Base-by-base conservation (phyloP, 2,797 vertebrate species). In the Telmatherina bonti region DNA sequence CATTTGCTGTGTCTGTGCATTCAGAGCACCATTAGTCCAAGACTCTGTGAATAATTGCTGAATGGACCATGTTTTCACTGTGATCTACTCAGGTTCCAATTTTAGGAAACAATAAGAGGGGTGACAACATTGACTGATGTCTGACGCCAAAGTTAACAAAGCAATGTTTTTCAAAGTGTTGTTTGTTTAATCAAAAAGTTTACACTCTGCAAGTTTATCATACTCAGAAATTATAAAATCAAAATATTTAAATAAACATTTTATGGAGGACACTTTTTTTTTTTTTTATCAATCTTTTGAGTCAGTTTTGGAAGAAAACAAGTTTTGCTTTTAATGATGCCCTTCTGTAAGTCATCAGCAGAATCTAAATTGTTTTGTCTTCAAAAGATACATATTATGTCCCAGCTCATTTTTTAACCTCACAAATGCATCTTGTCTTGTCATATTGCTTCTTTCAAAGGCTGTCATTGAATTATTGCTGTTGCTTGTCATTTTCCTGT, bases 21-120 rank as follows among this genome's bases (percentile, higher is more conserved):
- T 86, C 86, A 78, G 83, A 92, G 88, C 84, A 64, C 91, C 90
- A 91, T 93, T 94, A 92, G 91, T 82, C 81, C 89, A 92, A 85
- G 85, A 88, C 89, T 89, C 87, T 92, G 91, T 92, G 86, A 93
- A 92, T 93, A 93, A 93, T 92, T 93, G 88, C 90, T 93, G 91
- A 93, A 91, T 89, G 85, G 88, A 83, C 72, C 78, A 72, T 89
- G 88, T 89, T 91, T 91, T 85, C 81, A 82, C 70, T 83, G 74
- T 87, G 67, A 86, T 91, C 81, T 88, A 86, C 90, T 92, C 83
- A 74, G 86, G 84, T 89, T 91, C 84, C 71, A 84, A 79, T 82
- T 81, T 77, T 75, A 59, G 74, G 65, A 79, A 67, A 60, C 76
- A 85, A 79, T 86, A 79, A 85, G 75, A 86, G 64, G 67, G 71